Evolutionary conservation across 2,888 invertebrate species (phyloP).

Genomic region (Frankliniella intonsa): DNA sequence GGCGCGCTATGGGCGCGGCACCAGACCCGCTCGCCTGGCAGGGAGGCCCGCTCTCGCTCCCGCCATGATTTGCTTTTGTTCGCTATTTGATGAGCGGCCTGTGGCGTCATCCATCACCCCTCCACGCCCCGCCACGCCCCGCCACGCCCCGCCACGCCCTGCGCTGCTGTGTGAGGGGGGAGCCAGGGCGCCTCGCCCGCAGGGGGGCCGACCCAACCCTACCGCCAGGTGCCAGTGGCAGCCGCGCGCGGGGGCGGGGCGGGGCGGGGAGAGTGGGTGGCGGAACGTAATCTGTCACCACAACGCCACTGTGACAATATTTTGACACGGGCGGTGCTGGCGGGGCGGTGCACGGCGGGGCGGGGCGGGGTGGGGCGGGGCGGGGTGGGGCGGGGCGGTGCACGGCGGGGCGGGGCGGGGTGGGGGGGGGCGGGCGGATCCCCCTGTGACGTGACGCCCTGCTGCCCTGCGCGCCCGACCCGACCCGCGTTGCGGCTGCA

Average conservation of each 20-base stretch:
- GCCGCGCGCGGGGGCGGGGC: background rate
- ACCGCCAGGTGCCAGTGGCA: background rate
- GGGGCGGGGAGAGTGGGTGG: background rate
- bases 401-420: background rate
- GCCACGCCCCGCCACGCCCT: background rate
- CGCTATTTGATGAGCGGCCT: conserved; percentile 16
- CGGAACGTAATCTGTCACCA: conserved; percentile 7
- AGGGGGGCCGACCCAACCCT: background rate
- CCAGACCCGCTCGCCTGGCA: background rate
- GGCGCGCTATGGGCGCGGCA: background rate
- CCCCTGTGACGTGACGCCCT: no score
- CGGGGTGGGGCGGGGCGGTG: background rate
- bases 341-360: background rate
- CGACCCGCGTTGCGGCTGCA: no score
- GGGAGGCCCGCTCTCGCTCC: background rate
- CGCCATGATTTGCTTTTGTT: conserved; percentile 20
- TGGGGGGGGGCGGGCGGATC: background rate
- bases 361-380: background rate
- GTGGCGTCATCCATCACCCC: conserved; percentile 20
- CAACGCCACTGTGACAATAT: conserved; percentile 24
- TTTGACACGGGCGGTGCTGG: background rate
- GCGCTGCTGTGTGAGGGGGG: background rate
- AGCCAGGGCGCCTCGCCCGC: background rate
- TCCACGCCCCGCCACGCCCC: background rate
- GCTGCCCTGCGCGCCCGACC: no score